These are phyloP conservation scores for Coturnix japonica DNA, from an alignment of 2,113 vertebrate genomes.

Conservation along the genomic window DNA sequence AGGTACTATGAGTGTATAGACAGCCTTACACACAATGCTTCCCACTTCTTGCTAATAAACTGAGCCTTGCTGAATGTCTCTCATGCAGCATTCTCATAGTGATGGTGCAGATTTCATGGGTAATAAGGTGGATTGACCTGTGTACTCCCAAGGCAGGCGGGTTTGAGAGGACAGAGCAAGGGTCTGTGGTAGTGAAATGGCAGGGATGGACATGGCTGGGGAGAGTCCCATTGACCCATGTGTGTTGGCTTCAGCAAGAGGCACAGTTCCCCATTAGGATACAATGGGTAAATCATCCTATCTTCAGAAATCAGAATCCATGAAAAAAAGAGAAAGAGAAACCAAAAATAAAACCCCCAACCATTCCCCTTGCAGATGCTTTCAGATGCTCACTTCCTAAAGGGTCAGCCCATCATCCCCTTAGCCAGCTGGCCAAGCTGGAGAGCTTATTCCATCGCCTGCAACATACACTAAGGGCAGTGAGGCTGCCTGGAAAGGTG, in stretches of 20 bases:
- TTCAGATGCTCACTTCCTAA: background rate
- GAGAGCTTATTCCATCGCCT: background rate
- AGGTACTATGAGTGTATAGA: constrained; percentile 1
- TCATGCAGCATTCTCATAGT: background rate
- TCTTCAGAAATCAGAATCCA: rapidly evolving
- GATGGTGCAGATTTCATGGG: background rate
- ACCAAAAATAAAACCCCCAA: rapidly evolving
- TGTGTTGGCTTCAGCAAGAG: background rate
- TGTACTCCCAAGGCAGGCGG: rapidly evolving
- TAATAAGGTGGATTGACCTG: background rate
- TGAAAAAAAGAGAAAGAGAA: background rate
- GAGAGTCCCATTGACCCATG: background rate
- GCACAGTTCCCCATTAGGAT: rapidly evolving
- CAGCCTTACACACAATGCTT: background rate
- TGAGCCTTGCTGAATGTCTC: background rate
- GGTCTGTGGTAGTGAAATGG: background rate
- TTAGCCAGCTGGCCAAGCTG: rapidly evolving
- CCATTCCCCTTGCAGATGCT: background rate
- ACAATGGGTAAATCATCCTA: background rate
- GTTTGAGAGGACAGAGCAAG: background rate
- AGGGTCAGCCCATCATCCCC: background rate
- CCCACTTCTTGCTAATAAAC: constrained; percentile 42
- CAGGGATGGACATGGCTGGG: background rate
- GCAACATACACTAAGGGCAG: no score
- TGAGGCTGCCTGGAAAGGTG: no score